Evolutionary conservation across 2,797 vertebrate genomes (phyloP), one percentile per base, ranked within the genome.

Genomic region (Dicrostonyx torquatus): DNA sequence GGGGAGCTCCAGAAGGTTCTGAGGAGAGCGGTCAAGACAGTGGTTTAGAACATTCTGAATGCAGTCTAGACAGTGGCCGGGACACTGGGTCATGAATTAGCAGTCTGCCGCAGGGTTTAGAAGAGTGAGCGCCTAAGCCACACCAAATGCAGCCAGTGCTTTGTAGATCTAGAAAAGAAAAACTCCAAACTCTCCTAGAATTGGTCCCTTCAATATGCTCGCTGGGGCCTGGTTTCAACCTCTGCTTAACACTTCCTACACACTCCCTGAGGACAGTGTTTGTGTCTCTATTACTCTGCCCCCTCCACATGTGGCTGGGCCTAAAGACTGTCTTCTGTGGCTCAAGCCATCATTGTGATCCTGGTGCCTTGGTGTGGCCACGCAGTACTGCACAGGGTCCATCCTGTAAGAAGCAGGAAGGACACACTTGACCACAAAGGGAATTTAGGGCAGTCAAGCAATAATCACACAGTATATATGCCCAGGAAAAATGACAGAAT

Each of bases 21-120:
- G 89, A 62, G 10, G 37, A 93, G 20, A 89, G 37, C 2, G 53
- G 75, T 53, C 43, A 45, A 88, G 94, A 66, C 15, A 50, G 29
- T 80, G 8, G 60, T 89, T 94, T 88, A 64, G 72, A 85, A 95
- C 53, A 77, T 70, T 88, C 70, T 73, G 78, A 92, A 73, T 72
- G 55, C 66, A 89, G 43, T 60, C 66, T 82, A 66, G 75, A 79
- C 91, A 93, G 82, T 0, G 84, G 24, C 17, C 5, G 83, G 43
- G 60, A 85, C 55, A 40, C 48, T 75, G 14, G 40, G 48, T 60
- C 18, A 72, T 60, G 50, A 58, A 64, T 76, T 48, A 75, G 37
- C 60, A 85, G 45, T 40, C 24, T 76, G 45, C 40, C 37, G 18
- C 31, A 73, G 34, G 55, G 37, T 93, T 77, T 55, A 66, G 79